These are phyloP conservation scores for Whitmania pigra DNA, from an alignment of 1,140 invertebrate species.

Conservation along the genomic window DNA sequence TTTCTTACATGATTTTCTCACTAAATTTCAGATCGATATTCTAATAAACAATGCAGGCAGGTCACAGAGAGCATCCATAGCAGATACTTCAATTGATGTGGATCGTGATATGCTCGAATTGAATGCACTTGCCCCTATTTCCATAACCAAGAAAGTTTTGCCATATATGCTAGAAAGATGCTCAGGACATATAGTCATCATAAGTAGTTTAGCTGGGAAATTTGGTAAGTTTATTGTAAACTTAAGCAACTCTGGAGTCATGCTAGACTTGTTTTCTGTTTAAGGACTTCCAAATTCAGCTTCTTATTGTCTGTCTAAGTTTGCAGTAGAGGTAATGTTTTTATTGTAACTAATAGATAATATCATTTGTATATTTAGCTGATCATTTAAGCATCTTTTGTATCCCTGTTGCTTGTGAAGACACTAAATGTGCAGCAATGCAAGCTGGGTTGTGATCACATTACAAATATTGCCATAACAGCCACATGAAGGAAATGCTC, in stretches of 20 bases:
- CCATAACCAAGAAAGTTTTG: slow-evolving; percentile 56
- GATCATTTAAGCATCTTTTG: too few species aligned
- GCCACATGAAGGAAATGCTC: too few species aligned
- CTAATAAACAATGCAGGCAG: slow-evolving; percentile 69
- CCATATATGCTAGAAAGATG: slow-evolving; percentile 51
- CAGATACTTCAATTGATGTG: slow-evolving; percentile 59
- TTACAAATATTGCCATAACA: too few species aligned
- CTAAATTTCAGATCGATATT: slow-evolving; percentile 54
- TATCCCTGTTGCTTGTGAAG: too few species aligned
- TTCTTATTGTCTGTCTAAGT: slow-evolving; percentile 65
- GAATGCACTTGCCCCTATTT: slow-evolving; percentile 64
- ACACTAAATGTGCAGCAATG: too few species aligned
- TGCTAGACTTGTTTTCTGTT: slow-evolving; percentile 21
- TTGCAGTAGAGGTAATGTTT: slow-evolving; percentile 60
- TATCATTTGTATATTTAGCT: not conserved
- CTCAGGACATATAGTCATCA: slow-evolving; percentile 59
- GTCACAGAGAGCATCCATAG: slow-evolving; percentile 63
- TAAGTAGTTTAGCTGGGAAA: slow-evolving; percentile 59
- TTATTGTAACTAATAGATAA: not conserved
- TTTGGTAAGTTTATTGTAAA: slow-evolving; percentile 32
- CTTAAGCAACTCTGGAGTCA: not conserved
- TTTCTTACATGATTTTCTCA: slow-evolving; percentile 27
- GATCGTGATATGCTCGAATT: slow-evolving; percentile 66
- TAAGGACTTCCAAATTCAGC: slow-evolving; percentile 56
- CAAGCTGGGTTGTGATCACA: too few species aligned